Percentiles rank a stretch among this genome's conserved stretches.
Conservation (phyloP, 2,888 invertebrate species). For the Cyrtodaria siliqua region DNA sequence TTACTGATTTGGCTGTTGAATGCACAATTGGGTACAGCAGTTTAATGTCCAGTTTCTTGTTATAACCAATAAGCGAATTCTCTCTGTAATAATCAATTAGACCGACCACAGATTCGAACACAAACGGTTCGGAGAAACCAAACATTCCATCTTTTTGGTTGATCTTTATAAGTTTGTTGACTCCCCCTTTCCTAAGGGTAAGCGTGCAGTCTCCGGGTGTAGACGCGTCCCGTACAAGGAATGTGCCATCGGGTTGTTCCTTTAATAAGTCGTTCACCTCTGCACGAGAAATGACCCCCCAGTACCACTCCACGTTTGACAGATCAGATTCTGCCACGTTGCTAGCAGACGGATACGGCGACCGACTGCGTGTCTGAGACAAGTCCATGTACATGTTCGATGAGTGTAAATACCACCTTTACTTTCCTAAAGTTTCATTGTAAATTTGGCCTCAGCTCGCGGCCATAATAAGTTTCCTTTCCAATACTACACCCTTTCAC, state of each 20-base stretch:
- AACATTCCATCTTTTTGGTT: slow-evolving; percentile 95
- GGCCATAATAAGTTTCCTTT: no score
- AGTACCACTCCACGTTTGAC: slow-evolving; percentile 91
- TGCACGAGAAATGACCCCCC: slow-evolving; percentile 95
- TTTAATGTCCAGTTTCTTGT: slow-evolving; percentile 93
- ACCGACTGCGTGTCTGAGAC: no score
- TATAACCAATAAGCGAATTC: slow-evolving; percentile 95
- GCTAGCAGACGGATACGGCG: background rate
- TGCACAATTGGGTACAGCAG: slow-evolving; percentile 91
- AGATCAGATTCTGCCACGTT: background rate
- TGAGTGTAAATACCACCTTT: no score
- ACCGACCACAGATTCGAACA: slow-evolving; percentile 89
- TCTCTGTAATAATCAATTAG: slow-evolving; percentile 94
- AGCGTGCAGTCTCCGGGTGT: slow-evolving; percentile 96
- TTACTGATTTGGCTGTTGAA: slow-evolving; percentile 88
- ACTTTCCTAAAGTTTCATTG: no score
- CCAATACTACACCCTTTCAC: no score
- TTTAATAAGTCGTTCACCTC: slow-evolving; percentile 96
- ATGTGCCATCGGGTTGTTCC: slow-evolving; percentile 97
- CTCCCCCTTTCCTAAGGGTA: slow-evolving; percentile 95
- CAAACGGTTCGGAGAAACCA: slow-evolving; percentile 91
- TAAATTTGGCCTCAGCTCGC: no score
- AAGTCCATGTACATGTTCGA: no score
- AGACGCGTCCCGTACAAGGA: slow-evolving; percentile 97
- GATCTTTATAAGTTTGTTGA: slow-evolving; percentile 98